Base-by-base conservation (phyloP, 2,113 vertebrate species). In the Silurus glanis region DNA sequence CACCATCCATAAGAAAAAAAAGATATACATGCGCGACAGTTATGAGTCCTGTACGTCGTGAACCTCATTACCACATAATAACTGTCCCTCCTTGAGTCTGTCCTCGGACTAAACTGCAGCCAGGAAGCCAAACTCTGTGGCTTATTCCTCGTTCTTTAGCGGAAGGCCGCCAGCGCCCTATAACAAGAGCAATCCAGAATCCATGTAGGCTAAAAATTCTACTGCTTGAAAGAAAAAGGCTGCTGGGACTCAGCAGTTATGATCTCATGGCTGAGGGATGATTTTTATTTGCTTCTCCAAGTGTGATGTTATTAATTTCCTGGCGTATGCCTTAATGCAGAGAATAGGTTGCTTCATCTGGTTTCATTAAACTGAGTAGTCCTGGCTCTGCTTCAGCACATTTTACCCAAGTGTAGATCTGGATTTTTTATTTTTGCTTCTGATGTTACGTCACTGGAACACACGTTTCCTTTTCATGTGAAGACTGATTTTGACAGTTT, bases 61-160 rank as follows among this genome's bases (percentile, higher is more conserved):
- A 61, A 85, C 61, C 66, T 89, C 88, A 64, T 47, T 79, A 80
- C 62, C 88, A 89, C 88, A 49, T 89, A 64, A 78, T 89, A 28
- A 62, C 83, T 83, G 61, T 64, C 45, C 71, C 67, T 79, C 16
- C 58, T 80, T 80, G 81, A 37, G 13, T 89, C 62, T 82, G n/a
- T 58, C 64, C 49, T 71, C 80, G 80, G 87, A 86, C 62, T 83
- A 59, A 79, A 85, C 47, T 25, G 23, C 56, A 67, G 21, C 28
- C 37, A 84, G 53, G 9, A 47, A 82, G 71, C 79, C 88, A 79
- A 82, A 25, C 78, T 71, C 28, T 84, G 62, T 83, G 74, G 81
- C 55, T 87, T 76, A 17, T 21, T 56, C 61, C 76, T 84, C 37
- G 49, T 80, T 75, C 37, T 76, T 74, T 45, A 53, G 21, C 25